These are phyloP conservation scores for Crax fasciolata DNA, from an alignment of 2,797 vertebrate species.

Conservation along the genomic window DNA sequence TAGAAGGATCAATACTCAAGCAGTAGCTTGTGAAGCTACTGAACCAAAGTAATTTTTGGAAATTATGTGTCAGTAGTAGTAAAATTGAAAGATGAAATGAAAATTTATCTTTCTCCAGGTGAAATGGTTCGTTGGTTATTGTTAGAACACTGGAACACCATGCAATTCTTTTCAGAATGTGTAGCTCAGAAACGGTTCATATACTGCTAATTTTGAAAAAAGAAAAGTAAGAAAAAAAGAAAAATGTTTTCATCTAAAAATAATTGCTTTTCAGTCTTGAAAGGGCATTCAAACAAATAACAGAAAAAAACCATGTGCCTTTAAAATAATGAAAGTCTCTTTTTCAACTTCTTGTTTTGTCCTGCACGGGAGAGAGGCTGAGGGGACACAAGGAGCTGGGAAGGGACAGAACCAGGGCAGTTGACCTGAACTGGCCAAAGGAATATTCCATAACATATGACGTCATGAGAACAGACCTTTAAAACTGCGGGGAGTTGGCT, in stretches of 20 bases:
- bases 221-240: not conserved
- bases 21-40: not conserved
- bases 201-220: not conserved
- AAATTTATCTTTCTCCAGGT: not conserved
- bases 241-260: not conserved
- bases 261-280: not conserved
- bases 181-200: not conserved
- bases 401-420: no score
- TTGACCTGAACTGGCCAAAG: no score
- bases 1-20: not conserved
- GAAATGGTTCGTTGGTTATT: not conserved
- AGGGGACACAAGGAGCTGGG: no score
- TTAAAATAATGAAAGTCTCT: not conserved
- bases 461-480: no score
- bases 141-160: not conserved
- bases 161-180: not conserved
- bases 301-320: constrained; percentile 7
- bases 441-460: no score
- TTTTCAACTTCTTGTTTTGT: not conserved
- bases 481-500: no score
- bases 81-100: not conserved
- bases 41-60: not conserved
- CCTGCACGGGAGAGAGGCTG: no score
- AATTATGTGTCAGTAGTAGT: not conserved
- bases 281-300: not conserved